A percentile compares a stretch with the other conserved stretches of the same genome.
Evolutionary conservation across 37 sponge, comb jelly and placozoan genomes (phyloP).

Genomic region (Lycopodina hypogea): DNA sequence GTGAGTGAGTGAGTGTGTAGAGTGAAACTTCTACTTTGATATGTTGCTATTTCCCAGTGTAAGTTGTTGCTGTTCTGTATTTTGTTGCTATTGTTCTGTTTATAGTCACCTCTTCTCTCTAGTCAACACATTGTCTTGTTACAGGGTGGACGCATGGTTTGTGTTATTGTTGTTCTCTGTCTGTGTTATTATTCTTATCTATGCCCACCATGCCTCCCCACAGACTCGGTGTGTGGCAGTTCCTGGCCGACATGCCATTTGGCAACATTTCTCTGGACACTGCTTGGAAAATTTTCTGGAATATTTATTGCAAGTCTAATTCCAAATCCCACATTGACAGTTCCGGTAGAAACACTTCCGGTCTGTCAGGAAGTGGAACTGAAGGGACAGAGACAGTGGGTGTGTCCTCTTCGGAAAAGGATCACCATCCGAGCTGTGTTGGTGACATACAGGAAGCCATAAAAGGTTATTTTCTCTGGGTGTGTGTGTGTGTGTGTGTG

Average conservation of each 20-base stretch:
- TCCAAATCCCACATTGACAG: too few species aligned
- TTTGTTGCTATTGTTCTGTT: too few species aligned
- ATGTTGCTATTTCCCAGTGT: too few species aligned
- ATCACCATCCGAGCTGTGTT: conserved; percentile 7
- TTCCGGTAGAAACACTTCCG: not conserved
- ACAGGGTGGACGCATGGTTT: too few species aligned
- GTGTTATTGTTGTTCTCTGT: too few species aligned
- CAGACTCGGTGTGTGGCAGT: conserved; percentile 96
- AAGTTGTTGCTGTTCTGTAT: too few species aligned
- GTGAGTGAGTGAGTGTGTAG: too few species aligned
- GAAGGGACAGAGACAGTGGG: not conserved
- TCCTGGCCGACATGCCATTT: conserved; percentile 96
- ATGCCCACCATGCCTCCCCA: too few species aligned
- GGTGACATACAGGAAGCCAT: conserved; percentile 46
- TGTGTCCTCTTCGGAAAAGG: not conserved
- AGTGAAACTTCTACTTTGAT: too few species aligned
- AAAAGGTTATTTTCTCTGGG: conserved; percentile 32
- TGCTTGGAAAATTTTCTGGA: conserved; percentile 86
- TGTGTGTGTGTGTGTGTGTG: too few species aligned
- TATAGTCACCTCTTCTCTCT: too few species aligned
- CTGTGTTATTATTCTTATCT: not conserved
- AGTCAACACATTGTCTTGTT: too few species aligned
- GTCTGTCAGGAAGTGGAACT: not conserved
- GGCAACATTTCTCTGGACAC: conserved; percentile 64
- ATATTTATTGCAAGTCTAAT: conserved; percentile 67